Base-by-base conservation (phyloP, 2,888 invertebrate genomes). In the Rhorus exstirpatorius region DNA sequence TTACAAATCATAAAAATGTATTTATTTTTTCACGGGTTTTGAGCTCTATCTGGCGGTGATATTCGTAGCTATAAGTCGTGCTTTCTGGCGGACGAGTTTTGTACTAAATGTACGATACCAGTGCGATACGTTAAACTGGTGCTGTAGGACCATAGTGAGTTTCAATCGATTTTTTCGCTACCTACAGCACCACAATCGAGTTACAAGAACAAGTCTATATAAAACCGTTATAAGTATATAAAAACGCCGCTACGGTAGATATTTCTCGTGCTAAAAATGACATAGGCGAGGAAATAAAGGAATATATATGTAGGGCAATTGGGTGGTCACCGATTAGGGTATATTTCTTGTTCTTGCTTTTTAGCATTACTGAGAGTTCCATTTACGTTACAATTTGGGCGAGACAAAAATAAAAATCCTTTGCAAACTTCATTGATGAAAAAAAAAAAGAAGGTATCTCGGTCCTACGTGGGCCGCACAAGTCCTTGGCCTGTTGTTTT, bases 131-230 rank as follows among this genome's bases (percentile, higher is more conserved):
- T 35, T 60, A 46, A 46, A 61, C 17, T n/a, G 19, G 19, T 1
- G 8, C 1, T 55, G 55, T n/a, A 55, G 10, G 26, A 26, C 26
- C 55, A 10, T 38, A 26, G 78, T 55, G 71, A 76, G 53, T 71
- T 75, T 58, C 60, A 79, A 79, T 79, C 79, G 71, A 77, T 77
- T 77, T 74, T 63, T 61, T n/a, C n/a, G n/a, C 63, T 76, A 60
- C 67, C 65, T 76, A 55, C n/a, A 77, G n/a, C 65, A 49, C 21
- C 53, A 72, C 81, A 75, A 76, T 81, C 71, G 65, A 67, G 67
- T 81, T 81, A 61, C 65, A 35, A 72, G 67, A n/a, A 49, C 58
- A 17, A 51, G 60, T 72, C 51, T 35, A 31, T 26, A 41, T 14
- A 35, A n/a, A n/a, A n/a, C n/a, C n/a, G n/a, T n/a, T n/a, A 49